Percentiles rank a stretch among this genome's conserved stretches.
Evolutionary conservation across 1,140 invertebrate species (phyloP).

Genomic region (Zaprionus tsacasi): DNA sequence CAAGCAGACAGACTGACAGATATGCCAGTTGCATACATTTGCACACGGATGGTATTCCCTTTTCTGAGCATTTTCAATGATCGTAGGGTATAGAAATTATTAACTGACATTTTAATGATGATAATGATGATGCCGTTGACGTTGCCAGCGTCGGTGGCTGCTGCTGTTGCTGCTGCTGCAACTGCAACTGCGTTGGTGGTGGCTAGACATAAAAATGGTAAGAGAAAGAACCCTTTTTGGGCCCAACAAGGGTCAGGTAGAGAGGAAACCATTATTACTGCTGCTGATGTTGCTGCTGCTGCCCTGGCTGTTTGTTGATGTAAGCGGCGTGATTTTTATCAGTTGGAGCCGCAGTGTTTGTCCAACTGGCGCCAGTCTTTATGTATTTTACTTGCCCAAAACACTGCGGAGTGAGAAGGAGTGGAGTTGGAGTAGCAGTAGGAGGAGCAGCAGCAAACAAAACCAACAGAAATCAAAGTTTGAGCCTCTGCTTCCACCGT

Average conservation of each 20-base stretch:
- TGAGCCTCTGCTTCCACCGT: neutral
- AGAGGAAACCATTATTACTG: slow-evolving; percentile 28
- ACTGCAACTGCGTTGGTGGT: slow-evolving; percentile 79
- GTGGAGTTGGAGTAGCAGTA: neutral
- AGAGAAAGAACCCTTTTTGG: slow-evolving; percentile 40
- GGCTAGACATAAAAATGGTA: slow-evolving; percentile 65
- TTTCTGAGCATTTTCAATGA: no score
- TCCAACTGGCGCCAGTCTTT: slow-evolving; percentile 71
- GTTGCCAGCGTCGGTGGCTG: slow-evolving; percentile 46
- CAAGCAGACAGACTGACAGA: no score
- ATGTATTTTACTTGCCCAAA: slow-evolving; percentile 34
- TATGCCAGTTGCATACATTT: no score
- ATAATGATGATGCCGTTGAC: slow-evolving; percentile 81
- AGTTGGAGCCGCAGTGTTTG: slow-evolving; percentile 54
- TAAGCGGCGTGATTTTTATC: slow-evolving; percentile 63
- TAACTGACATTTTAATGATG: slow-evolving; percentile 82
- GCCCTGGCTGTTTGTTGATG: slow-evolving; percentile 47
- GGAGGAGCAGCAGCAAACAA: neutral
- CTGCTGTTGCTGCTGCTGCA: slow-evolving; percentile 41
- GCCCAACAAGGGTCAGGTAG: slow-evolving; percentile 30
- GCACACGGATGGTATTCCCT: no score
- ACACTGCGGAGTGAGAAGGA: neutral
- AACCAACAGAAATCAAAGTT: slow-evolving; percentile 13
- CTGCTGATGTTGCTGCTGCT: slow-evolving; percentile 21
- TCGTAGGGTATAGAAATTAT: slow-evolving; percentile 61